A percentile compares a stretch with the other conserved stretches of the same genome.
These are phyloP conservation scores for Toxotes chatareus DNA, from an alignment of 2,113 vertebrate genomes.

Conservation along the genomic window DNA sequence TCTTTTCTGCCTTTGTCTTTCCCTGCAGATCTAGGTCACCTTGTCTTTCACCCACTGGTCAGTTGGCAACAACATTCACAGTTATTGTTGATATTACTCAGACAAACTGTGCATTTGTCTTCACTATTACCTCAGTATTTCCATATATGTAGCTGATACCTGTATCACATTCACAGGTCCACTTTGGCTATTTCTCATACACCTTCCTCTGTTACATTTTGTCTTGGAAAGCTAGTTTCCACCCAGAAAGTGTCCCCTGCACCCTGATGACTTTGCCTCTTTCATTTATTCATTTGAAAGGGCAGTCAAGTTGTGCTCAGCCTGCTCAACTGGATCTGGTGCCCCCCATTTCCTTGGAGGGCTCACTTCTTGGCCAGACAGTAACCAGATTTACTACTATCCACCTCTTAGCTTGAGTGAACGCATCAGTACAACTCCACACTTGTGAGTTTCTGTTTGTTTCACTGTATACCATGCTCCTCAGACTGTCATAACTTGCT, in stretches of 20 bases:
- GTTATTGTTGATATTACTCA: not conserved
- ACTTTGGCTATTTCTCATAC: not conserved
- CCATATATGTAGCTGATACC: not conserved
- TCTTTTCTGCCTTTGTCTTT: not conserved
- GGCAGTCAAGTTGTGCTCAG: not conserved
- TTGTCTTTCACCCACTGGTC: not conserved
- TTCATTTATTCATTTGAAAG: not conserved
- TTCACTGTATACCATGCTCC: conserved; percentile 9
- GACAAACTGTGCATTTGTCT: conserved; percentile 4
- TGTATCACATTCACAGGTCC: not conserved
- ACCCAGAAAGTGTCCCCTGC: not conserved
- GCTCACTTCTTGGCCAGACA: not conserved
- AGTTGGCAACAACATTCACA: not conserved
- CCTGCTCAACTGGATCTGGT: not conserved
- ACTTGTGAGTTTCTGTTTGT: not conserved
- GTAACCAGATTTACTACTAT: not conserved
- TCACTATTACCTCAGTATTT: not conserved
- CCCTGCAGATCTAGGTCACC: not conserved
- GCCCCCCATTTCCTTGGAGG: not conserved
- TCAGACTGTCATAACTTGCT: not conserved
- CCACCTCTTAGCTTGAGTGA: conserved; percentile 1
- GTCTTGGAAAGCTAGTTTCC: not conserved
- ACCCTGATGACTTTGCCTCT: not conserved
- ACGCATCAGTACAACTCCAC: not conserved
- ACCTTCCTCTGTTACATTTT: not conserved